phyloP scores from a whole-genome alignment of 2,113 vertebrate genomes.

The Gopherus evgoodei region DNA sequence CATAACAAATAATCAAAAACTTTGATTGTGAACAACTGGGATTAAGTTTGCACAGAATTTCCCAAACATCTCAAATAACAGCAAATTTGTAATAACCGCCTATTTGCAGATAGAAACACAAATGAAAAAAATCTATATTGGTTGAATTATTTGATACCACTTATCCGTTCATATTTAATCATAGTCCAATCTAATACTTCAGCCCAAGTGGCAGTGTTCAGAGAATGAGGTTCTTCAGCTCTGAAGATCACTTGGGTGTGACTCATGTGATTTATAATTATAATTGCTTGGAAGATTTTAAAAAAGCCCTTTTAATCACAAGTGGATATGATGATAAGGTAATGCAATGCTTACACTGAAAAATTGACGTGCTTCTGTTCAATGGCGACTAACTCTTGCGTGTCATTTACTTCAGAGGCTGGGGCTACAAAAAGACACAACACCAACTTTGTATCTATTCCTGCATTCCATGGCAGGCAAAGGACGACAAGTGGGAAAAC shows the following conservation, averaged over 20 bases:
- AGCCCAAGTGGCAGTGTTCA: constrained; percentile 7
- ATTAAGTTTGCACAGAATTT: constrained; percentile 12
- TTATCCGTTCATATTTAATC: background rate
- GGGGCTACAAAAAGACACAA: background rate
- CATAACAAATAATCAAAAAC: background rate
- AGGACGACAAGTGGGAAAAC: background rate
- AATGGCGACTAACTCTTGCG: background rate
- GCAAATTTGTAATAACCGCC: background rate
- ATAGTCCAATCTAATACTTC: background rate
- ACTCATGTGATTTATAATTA: background rate
- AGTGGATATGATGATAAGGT: background rate
- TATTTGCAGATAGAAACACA: background rate
- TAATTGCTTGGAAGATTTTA: constrained; percentile 16
- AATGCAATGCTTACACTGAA: constrained; percentile 10
- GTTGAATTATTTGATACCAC: constrained; percentile 3
- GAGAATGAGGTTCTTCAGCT: background rate
- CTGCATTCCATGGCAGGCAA: background rate
- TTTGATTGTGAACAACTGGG: background rate
- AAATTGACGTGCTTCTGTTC: constrained; percentile 3
- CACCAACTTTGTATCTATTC: background rate
- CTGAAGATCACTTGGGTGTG: constrained; percentile 19
- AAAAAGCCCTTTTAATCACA: constrained; percentile 9
- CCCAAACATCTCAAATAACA: constrained; percentile 17
- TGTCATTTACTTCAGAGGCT: background rate
- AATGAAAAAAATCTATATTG: background rate